Percentiles rank a stretch among this genome's conserved stretches.
These are phyloP conservation scores for Drosophila chauvacae DNA, from an alignment of 1,140 invertebrate genomes.

Conservation along the genomic window DNA sequence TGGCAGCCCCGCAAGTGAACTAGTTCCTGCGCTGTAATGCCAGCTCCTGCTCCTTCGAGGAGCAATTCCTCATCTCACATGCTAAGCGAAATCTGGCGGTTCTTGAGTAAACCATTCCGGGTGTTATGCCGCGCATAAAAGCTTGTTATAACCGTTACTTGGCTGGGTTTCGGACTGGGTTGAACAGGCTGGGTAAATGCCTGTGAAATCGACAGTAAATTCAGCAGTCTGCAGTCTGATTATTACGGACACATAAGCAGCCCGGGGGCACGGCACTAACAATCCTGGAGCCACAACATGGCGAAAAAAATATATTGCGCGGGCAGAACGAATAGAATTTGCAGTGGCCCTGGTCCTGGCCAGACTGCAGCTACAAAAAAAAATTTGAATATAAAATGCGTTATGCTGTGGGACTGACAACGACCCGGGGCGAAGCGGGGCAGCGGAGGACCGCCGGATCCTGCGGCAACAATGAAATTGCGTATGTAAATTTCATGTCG, in stretches of 20 bases:
- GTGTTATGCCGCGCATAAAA: constrained; percentile 46
- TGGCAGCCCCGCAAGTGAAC: constrained; percentile 13
- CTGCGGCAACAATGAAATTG: constrained; percentile 82
- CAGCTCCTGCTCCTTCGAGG: constrained; percentile 1
- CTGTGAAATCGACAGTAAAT: constrained; percentile 79
- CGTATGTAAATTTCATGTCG: constrained; percentile 83
- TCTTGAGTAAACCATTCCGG: constrained; percentile 31
- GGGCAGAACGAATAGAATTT: constrained; percentile 56
- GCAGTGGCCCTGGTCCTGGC: constrained; percentile 44
- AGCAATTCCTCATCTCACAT: constrained; percentile 28
- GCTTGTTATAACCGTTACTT: constrained; percentile 37
- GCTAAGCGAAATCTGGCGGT: constrained; percentile 37
- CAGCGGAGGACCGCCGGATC: constrained; percentile 58
- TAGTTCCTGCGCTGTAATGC: constrained; percentile 33
- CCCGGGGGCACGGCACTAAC: constrained; percentile 18
- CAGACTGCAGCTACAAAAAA: constrained; percentile 67
- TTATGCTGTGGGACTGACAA: constrained; percentile 56
- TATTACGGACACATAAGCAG: constrained; percentile 64
- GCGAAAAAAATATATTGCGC: constrained; percentile 22
- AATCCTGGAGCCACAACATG: constrained; percentile 29
- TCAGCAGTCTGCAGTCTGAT: constrained; percentile 52
- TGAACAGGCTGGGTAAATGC: constrained; percentile 55
- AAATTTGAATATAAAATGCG: constrained; percentile 83
- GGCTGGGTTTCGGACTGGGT: constrained; percentile 1
- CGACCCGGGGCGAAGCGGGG: constrained; percentile 4